Percentiles rank a stretch among this genome's conserved stretches.
phyloP scores from a whole-genome alignment of 2,888 invertebrate species.

The Dicycla oo region DNA sequence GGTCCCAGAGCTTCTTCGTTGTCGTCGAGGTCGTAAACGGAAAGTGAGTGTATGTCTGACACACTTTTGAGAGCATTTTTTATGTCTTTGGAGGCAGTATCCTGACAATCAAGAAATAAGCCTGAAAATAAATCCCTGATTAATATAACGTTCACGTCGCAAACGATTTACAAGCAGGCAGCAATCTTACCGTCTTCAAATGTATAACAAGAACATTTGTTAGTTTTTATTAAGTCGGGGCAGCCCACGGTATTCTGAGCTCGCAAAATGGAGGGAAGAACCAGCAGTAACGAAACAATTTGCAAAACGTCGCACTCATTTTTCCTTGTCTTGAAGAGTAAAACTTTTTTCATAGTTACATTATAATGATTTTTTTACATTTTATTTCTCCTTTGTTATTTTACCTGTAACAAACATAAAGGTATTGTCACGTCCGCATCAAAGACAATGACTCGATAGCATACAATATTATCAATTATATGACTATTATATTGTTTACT shows the following conservation, averaged over 20 bases:
- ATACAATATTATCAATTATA: conserved; percentile 36
- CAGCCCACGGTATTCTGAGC: conserved; percentile 91
- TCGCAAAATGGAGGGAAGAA: conserved; percentile 86
- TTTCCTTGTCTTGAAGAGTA: conserved; percentile 81
- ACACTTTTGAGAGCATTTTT: conserved; percentile 93
- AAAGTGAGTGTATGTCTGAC: conserved; percentile 94
- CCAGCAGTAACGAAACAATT: conserved; percentile 85
- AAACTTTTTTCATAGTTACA: conserved; percentile 88
- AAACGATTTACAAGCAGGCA: conserved; percentile 54
- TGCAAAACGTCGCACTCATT: conserved; percentile 82
- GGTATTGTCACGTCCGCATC: conserved; percentile 29
- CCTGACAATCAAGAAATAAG: conserved; percentile 96
- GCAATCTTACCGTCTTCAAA: conserved; percentile 94
- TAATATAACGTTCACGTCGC: conserved; percentile 51
- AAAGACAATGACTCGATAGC: conserved; percentile 30
- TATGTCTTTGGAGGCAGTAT: conserved; percentile 93
- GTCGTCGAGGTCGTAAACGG: conserved; percentile 96
- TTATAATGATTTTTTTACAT: conserved; percentile 81
- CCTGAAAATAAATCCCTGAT: conserved; percentile 85
- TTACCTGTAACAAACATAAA: conserved; percentile 79
- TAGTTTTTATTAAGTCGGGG: conserved; percentile 93
- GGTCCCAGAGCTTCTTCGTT: conserved; percentile 94
- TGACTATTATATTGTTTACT: conserved; percentile 45
- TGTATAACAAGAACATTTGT: conserved; percentile 97
- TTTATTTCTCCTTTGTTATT: conserved; percentile 70